Evolutionary conservation across 1,140 invertebrate species (phyloP), one percentile per base, ranked within the genome.

Genomic region (Temnothorax curvispinosus): DNA sequence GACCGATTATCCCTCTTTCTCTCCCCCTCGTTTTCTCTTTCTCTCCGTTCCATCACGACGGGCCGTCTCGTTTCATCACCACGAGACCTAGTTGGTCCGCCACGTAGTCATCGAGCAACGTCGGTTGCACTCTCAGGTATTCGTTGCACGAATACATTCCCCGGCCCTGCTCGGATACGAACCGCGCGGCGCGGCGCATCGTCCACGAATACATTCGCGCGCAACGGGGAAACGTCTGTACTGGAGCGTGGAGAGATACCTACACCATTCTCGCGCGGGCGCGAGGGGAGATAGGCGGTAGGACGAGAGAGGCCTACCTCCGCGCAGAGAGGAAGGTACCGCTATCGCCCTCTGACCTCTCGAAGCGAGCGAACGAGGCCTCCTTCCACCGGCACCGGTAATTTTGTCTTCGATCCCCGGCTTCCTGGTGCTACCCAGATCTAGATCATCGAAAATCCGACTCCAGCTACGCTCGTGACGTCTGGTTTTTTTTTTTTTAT

Each of bases 321-420:
- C 72, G 84, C 44, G 67, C 64, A 62, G 69, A 91, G 91, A 90
- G 90, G 93, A 93, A 88, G 93, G 94, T 95, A 95, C 95, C 95
- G 94, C 95, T 95, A 95, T 94, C 93, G 93, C 93, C 95, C 95
- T 95, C 90, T 95, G 94, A 95, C 95, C 95, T 92, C 92, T 91
- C 86, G 35, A 90, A 88, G 85, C 92, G 89, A 94, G 93, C 91
- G 91, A 94, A 91, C 90, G 89, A 93, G 92, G 86, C 91, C 93
- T 94, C 92, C 93, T 93, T 94, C 91, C 90, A 92, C 91, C 86
- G 89, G 91, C 89, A 94, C 93, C 92, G 92, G 93, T 94, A 94
- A 95, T 95, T 94, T 94, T 92, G 89, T 92, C 88, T 89, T 91
- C 90, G 90, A 91, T 92, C 89, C 90, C 90, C 69, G 88, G 93